Percentiles rank a stretch among this genome's conserved stretches.
Evolutionary conservation across 2,888 invertebrate species (phyloP).

Genomic region (Caenorhabditis sp.): DNA sequence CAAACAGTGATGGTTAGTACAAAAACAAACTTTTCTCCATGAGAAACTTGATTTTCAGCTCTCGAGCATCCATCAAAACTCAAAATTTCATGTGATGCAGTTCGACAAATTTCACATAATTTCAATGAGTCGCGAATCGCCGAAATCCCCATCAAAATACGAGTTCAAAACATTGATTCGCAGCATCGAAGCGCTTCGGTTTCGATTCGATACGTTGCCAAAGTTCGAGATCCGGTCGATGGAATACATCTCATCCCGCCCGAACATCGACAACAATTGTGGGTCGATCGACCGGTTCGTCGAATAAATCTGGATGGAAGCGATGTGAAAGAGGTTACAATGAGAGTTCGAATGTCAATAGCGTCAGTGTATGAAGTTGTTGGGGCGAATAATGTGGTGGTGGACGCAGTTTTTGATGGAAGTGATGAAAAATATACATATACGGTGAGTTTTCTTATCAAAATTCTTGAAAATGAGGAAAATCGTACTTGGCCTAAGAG

Average conservation of each 20-base stretch:
- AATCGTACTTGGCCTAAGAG: too few species aligned
- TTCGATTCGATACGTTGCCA: slow-evolving; percentile 15
- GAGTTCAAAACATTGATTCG: slow-evolving; percentile 16
- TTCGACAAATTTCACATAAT: slow-evolving; percentile 20
- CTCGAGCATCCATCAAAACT: neutral
- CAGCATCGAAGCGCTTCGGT: neutral
- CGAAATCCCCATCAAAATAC: slow-evolving; percentile 20
- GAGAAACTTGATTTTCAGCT: neutral
- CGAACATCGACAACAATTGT: slow-evolving; percentile 46
- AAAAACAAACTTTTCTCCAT: neutral
- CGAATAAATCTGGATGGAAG: neutral
- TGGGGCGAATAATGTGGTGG: slow-evolving; percentile 22
- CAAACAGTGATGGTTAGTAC: neutral
- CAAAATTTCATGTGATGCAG: slow-evolving; percentile 8
- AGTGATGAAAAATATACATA: slow-evolving; percentile 9
- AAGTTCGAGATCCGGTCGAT: slow-evolving; percentile 24
- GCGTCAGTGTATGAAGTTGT: slow-evolving; percentile 37
- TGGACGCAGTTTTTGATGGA: slow-evolving; percentile 31
- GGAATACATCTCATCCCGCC: slow-evolving; percentile 31
- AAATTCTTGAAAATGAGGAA: too few species aligned
- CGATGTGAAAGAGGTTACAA: neutral
- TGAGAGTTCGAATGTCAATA: slow-evolving; percentile 20
- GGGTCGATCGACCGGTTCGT: slow-evolving; percentile 31
- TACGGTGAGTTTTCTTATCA: too few species aligned
- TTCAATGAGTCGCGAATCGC: slow-evolving; percentile 14